A percentile compares a stretch with the other conserved stretches of the same genome.
phyloP scores from a whole-genome alignment of 1,140 invertebrate genomes.

The Ruditapes philippinarum region DNA sequence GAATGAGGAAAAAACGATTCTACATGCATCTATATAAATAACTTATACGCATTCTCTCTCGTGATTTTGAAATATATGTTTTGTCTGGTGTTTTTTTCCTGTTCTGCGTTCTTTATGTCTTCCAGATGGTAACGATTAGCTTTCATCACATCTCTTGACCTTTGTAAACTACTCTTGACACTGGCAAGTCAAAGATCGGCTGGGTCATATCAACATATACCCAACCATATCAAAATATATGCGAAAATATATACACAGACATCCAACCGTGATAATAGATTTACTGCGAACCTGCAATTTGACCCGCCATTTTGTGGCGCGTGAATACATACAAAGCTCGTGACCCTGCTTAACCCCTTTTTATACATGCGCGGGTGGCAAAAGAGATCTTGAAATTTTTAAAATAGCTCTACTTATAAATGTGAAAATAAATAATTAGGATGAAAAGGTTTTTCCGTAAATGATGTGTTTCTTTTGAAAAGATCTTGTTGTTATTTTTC shows the following conservation, averaged over 20 bases:
- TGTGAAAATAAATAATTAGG: constrained; percentile 18
- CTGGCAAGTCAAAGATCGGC: constrained; percentile 34
- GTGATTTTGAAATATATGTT: too few species aligned
- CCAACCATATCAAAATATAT: constrained; percentile 58
- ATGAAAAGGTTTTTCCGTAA: background rate
- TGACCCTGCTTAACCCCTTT: constrained; percentile 57
- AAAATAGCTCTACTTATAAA: constrained; percentile 31
- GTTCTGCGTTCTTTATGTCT: background rate
- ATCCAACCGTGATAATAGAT: constrained; percentile 51
- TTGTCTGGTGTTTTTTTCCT: too few species aligned
- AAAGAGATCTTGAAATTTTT: constrained; percentile 15
- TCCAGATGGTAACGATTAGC: constrained; percentile 10
- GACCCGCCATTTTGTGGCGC: constrained; percentile 64
- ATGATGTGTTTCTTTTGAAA: too few species aligned
- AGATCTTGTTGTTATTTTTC: too few species aligned
- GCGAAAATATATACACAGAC: constrained; percentile 67
- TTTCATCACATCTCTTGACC: constrained; percentile 60
- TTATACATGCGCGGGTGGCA: constrained; percentile 45
- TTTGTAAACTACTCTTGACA: constrained; percentile 49
- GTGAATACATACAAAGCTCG: constrained; percentile 61
- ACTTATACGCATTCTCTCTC: too few species aligned
- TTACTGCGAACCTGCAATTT: constrained; percentile 54
- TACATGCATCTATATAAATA: too few species aligned
- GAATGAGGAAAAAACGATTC: too few species aligned
- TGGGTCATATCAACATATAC: constrained; percentile 62